phyloP scores from a whole-genome alignment of 2,888 invertebrate species.

The Polyommatus icarus region DNA sequence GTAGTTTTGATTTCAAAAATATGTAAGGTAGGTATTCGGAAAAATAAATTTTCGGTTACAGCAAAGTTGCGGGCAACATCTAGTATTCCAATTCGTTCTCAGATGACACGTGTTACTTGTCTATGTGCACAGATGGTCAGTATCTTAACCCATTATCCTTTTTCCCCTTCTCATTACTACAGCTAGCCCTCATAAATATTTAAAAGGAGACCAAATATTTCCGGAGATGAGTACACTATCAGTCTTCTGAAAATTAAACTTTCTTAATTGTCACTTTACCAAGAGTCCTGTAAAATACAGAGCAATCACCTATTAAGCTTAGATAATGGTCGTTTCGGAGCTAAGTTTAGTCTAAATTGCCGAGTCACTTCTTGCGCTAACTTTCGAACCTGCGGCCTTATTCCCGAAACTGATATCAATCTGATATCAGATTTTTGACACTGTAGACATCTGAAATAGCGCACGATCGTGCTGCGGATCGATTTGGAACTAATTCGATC shows the following conservation, averaged over 20 bases:
- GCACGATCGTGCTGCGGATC: no score
- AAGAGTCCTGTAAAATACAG: neutral
- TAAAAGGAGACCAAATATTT: neutral
- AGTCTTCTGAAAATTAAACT: neutral
- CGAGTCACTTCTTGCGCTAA: neutral
- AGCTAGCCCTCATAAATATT: neutral
- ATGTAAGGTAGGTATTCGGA: no score
- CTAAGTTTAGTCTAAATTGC: neutral
- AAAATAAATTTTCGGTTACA: no score
- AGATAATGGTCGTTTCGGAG: neutral
- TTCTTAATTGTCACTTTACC: neutral
- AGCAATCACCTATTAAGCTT: neutral
- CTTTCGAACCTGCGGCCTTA: neutral
- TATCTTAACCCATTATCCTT: neutral
- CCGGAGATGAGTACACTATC: neutral
- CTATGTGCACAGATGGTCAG: neutral
- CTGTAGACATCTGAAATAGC: no score
- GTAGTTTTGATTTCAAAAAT: no score
- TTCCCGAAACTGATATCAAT: no score
- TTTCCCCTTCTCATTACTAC: neutral
- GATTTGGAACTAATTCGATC: no score
- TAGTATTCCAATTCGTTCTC: neutral
- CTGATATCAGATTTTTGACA: no score
- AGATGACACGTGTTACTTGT: neutral
- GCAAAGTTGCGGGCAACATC: no score